phyloP scores from a whole-genome alignment of 2,888 invertebrate species.

The Psylliodes chrysocephalus region DNA sequence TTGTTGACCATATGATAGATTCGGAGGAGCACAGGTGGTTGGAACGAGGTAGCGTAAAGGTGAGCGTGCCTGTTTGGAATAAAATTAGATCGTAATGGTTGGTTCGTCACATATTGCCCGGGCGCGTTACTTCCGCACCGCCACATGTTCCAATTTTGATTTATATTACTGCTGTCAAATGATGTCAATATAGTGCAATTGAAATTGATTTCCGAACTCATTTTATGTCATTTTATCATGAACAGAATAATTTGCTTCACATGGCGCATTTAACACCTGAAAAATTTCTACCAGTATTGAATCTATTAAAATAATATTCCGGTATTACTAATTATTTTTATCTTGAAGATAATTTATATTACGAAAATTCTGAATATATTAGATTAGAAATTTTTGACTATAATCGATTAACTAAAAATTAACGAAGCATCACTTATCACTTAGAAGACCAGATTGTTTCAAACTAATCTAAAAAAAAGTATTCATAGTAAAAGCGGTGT shows the following conservation, averaged over 20 bases:
- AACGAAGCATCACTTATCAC: no score
- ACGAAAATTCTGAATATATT: no score
- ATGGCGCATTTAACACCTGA: conserved; percentile 19
- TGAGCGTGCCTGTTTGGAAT: conserved; percentile 47
- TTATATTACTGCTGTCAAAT: conserved; percentile 35
- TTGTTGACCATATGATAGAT: conserved; percentile 49
- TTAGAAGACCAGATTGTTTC: no score
- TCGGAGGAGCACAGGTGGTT: conserved; percentile 49
- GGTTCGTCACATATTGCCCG: conserved; percentile 44
- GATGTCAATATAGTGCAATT: conserved; percentile 35
- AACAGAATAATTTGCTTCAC: conserved; percentile 29
- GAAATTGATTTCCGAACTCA: conserved; percentile 32
- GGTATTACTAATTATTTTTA: not conserved
- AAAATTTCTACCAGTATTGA: conserved; percentile 4
- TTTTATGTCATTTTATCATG: conserved; percentile 35
- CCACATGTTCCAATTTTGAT: conserved; percentile 51
- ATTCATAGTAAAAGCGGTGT: no score
- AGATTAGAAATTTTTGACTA: no score
- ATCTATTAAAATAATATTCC: conserved; percentile 1
- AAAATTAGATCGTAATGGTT: conserved; percentile 49
- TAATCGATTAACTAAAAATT: no score
- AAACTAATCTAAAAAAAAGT: no score
- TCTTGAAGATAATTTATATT: not conserved
- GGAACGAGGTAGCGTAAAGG: conserved; percentile 39
- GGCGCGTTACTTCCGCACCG: conserved; percentile 46